A percentile compares a stretch with the other conserved stretches of the same genome.
phyloP scores from a whole-genome alignment of 2,113 vertebrate genomes.

The Elgaria multicarinata region DNA sequence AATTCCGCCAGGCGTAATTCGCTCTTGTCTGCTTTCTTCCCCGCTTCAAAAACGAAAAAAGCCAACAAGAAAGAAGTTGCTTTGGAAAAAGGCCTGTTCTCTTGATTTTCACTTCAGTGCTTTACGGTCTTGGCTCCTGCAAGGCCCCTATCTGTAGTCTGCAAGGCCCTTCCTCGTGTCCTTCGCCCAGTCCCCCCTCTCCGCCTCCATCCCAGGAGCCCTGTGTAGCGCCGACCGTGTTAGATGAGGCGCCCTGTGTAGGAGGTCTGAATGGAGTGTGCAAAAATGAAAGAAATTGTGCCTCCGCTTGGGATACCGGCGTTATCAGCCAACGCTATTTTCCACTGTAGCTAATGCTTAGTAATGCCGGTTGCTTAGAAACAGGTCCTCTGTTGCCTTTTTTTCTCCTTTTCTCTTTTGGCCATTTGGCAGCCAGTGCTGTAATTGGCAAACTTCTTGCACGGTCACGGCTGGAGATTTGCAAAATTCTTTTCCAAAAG shows the following conservation, averaged over 20 bases:
- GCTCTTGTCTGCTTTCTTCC: background rate
- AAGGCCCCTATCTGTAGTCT: background rate
- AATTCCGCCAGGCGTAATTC: background rate
- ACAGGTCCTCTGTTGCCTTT: conserved; percentile 74
- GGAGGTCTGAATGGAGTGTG: fast-evolving
- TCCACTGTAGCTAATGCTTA: conserved; percentile 52
- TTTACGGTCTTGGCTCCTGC: background rate
- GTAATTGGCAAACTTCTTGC: conserved; percentile 70
- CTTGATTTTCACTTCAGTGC: background rate
- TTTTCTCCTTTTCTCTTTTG: too few species aligned
- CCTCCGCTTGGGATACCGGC: conserved; percentile 39
- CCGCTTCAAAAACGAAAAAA: background rate
- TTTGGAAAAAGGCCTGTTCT: background rate
- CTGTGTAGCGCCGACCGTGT: background rate
- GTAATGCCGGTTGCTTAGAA: conserved; percentile 83
- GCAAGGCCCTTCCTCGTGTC: background rate
- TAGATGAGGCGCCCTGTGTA: too few species aligned
- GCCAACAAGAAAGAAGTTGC: background rate
- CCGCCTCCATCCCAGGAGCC: background rate
- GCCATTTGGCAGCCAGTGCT: conserved; percentile 74
- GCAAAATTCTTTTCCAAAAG: conserved; percentile 32
- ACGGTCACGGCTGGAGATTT: conserved; percentile 59
- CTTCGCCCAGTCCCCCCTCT: background rate
- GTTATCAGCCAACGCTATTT: conserved; percentile 51
- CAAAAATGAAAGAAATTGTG: background rate